Base-by-base conservation (phyloP, 37 sponge, comb jelly and placozoan genomes). In the Corticium candelabrum region DNA sequence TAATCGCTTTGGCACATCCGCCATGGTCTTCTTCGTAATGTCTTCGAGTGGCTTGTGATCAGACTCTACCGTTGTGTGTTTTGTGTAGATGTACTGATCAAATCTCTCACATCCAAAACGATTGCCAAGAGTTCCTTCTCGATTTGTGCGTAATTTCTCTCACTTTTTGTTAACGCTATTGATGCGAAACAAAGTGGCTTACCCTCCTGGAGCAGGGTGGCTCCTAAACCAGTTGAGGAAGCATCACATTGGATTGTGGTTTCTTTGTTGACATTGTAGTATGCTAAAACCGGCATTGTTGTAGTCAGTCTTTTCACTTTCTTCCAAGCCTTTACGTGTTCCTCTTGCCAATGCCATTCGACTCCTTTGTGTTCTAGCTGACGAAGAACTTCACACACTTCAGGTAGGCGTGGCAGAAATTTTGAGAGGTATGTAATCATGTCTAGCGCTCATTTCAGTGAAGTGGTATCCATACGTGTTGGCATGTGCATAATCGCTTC, bases 401-500 rank as follows among this genome's bases (percentile, higher is more conserved):
- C 29, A 15, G 73, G 4, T 15, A 70, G 29, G 21, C 29, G n/a
- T 4, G 73, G 73, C 4, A 70, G 7, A 15, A 70, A 70, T 15
- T 70, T 70, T 5, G n/a, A 7, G n/a, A 70, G 4, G 29, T 70
- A 70, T 7, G 5, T 70, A 15, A 70, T n/a, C n/a, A 70, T 4
- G 32, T 32, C 73, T 70, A 89, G 67, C 30, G 85, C 11, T n/a
- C 86, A 71, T 35, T 80, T 79, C 3, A 89, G 70, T 71, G 35
- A 85, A 15, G 62, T 37, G 11, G 36, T 76, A 82, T 82, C 74
- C 21, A 7, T 41, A 3, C 86, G 89, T 27, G 76, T 34, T 3
- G 85, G 84, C 90, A 89, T 85, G 1, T 80, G 78, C 33, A 34
- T 32, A 35, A 88, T 82, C 1, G 85, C 89, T 38, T 69, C 43